Percentiles rank a stretch among this genome's conserved stretches.
Conservation (phyloP, 2,113 vertebrate species). For the Siphamia tubifer region DNA sequence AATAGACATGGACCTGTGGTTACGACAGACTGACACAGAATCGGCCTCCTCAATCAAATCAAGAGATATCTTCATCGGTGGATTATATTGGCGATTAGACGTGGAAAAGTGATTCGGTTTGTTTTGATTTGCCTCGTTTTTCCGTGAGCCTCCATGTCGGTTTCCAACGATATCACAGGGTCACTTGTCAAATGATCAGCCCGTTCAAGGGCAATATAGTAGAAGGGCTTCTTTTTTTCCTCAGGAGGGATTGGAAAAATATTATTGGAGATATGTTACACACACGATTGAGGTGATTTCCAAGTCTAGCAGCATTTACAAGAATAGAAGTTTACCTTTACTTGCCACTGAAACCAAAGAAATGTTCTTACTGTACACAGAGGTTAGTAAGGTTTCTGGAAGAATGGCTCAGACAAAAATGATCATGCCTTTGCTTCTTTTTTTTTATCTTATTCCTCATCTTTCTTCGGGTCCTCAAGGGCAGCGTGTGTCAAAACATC, state of each 20-base stretch:
- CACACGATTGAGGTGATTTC: neutral
- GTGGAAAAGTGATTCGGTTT: conserved; percentile 49
- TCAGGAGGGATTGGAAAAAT: conserved; percentile 18
- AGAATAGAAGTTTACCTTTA: neutral
- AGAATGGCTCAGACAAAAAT: no score
- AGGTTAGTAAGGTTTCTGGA: neutral
- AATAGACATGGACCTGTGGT: conserved; percentile 30
- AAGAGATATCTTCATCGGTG: conserved; percentile 2
- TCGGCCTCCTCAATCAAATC: conserved; percentile 25
- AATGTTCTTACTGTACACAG: neutral
- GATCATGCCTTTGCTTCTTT: conserved; percentile 3
- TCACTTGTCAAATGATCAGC: neutral
- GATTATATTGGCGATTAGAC: neutral
- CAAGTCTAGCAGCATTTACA: neutral
- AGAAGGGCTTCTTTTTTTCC: neutral
- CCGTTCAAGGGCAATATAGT: no score
- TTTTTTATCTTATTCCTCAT: conserved; percentile 16
- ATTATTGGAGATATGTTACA: conserved; percentile 3
- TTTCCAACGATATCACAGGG: neutral
- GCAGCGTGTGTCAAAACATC: conserved; percentile 47
- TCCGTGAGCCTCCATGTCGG: neutral
- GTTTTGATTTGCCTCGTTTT: conserved; percentile 22
- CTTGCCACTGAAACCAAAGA: neutral
- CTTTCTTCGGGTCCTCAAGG: conserved; percentile 13
- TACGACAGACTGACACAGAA: conserved; percentile 4